These are phyloP conservation scores for Festucalex cinctus DNA, from an alignment of 2,113 vertebrate genomes.

Conservation along the genomic window DNA sequence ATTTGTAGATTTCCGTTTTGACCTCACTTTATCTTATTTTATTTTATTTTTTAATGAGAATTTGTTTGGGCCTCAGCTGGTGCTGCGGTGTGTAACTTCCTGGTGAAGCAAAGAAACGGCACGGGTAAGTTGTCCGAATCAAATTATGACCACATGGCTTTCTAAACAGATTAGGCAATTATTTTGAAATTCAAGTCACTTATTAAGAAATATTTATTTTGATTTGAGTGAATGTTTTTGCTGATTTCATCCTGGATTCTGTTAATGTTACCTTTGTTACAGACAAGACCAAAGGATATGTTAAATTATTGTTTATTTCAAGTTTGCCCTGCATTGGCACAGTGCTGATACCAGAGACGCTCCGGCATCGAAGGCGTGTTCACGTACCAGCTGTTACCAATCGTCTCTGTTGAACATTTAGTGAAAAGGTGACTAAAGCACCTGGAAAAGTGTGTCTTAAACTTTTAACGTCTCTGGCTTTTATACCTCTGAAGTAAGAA, in stretches of 20 bases:
- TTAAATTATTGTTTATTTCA: constrained; percentile 31
- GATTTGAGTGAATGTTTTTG: constrained; percentile 36
- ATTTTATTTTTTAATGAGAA: constrained; percentile 39
- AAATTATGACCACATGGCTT: constrained; percentile 18
- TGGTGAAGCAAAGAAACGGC: constrained; percentile 87
- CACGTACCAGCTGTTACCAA: constrained; percentile 47
- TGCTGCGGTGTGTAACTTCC: constrained; percentile 91
- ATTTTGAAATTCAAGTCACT: constrained; percentile 43
- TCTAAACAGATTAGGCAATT: constrained; percentile 46
- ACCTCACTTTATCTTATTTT: constrained; percentile 65
- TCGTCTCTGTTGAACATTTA: constrained; percentile 36
- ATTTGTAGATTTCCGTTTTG: constrained; percentile 28
- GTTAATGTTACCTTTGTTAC: constrained; percentile 38
- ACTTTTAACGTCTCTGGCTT: constrained; percentile 47
- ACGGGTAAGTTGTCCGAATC: constrained; percentile 84
- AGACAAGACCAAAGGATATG: constrained; percentile 17
- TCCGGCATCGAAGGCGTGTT: constrained; percentile 35
- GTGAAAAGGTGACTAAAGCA: constrained; percentile 33
- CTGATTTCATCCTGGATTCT: constrained; percentile 29
- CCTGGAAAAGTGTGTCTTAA: constrained; percentile 35
- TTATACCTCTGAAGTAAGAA: constrained; percentile 48
- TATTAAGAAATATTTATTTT: constrained; percentile 18
- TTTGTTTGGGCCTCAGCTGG: constrained; percentile 89
- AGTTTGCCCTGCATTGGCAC: constrained; percentile 38
- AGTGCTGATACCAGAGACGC: constrained; percentile 30